These are phyloP conservation scores for Setipinna tenuifilis DNA, from an alignment of 2,797 vertebrate genomes.

Conservation along the genomic window DNA sequence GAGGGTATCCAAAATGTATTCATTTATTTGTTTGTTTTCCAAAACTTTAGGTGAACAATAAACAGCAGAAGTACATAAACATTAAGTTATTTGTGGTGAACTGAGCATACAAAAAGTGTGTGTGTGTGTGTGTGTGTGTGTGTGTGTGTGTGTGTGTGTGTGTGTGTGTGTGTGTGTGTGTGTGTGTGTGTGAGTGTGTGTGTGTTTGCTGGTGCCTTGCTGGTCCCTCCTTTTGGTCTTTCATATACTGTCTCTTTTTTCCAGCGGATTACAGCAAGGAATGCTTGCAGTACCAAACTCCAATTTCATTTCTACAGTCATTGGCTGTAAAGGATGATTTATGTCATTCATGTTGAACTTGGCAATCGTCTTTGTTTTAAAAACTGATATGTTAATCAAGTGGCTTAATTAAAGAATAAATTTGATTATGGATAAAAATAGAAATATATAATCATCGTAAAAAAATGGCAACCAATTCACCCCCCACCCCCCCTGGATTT, in stretches of 20 bases:
- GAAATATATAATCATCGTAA: background rate
- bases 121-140: background rate
- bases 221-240: background rate
- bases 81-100: background rate
- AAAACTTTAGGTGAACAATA: slow-evolving; percentile 4
- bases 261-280: background rate
- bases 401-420: background rate
- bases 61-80: slow-evolving; percentile 26
- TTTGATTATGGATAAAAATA: background rate
- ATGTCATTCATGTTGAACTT: background rate
- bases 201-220: background rate
- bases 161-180: slow-evolving; percentile 21
- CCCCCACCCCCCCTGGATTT: background rate
- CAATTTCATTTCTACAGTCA: background rate
- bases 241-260: background rate
- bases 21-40: slow-evolving; percentile 63
- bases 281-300: background rate
- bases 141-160: background rate
- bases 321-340: background rate
- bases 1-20: slow-evolving; percentile 29
- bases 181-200: background rate
- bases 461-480: background rate
- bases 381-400: background rate
- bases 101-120: background rate
- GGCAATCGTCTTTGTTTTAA: background rate